Conservation (phyloP, 2,888 invertebrate genomes). For the Sicus ferrugineus region DNA sequence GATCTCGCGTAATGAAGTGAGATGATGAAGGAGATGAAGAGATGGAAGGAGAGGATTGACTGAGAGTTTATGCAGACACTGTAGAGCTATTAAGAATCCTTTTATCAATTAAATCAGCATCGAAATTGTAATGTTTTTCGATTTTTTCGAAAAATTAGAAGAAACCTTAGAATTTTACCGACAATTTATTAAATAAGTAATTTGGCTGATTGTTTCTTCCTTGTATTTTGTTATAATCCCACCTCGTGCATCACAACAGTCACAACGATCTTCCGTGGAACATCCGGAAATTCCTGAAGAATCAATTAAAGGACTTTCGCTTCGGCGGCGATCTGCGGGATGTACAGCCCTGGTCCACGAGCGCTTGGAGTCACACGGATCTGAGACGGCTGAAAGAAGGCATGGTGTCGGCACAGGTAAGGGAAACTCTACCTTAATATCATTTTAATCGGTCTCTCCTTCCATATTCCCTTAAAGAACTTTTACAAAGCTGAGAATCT, state of each 20-base stretch:
- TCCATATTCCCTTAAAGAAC: no score
- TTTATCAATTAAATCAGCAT: not conserved
- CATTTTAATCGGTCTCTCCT: no score
- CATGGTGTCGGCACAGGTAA: slow-evolving; percentile 78
- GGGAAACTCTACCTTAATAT: not conserved
- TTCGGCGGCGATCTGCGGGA: slow-evolving; percentile 74
- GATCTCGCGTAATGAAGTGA: not conserved
- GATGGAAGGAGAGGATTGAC: not conserved
- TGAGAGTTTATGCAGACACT: no score
- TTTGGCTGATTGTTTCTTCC: no score
- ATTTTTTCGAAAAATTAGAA: no score
- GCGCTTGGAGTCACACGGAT: slow-evolving; percentile 82
- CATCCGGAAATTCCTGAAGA: slow-evolving; percentile 73
- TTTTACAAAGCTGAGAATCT: no score
- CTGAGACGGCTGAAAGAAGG: slow-evolving; percentile 76
- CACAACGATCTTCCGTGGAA: slow-evolving; percentile 76
- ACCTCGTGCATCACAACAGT: no score
- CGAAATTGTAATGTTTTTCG: not conserved
- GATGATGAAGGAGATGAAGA: not conserved
- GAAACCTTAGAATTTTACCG: no score
- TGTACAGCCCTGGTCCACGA: slow-evolving; percentile 78
- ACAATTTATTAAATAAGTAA: no score
- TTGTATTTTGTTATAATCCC: no score
- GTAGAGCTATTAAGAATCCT: no score
- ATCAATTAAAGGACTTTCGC: slow-evolving; percentile 69